Evolutionary conservation across 2,888 invertebrate genomes (phyloP), one percentile per base, ranked within the genome.

Genomic region (Elegia similella): DNA sequence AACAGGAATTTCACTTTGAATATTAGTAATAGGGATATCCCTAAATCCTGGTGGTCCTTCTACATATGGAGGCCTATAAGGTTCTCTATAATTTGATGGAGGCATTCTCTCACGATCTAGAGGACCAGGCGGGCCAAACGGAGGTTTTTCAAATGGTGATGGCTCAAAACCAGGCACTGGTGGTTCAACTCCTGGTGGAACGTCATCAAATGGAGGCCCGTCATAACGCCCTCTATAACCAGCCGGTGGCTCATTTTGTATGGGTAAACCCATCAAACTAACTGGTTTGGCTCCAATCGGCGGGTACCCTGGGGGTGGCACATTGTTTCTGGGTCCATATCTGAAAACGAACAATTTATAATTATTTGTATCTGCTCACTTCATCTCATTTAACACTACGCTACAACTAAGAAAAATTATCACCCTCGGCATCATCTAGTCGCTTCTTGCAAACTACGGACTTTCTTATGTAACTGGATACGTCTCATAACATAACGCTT

Each of bases 131-230:
- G 85, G 82, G 17, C 81, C 85, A 64, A 88, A 88, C 8, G 78
- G 59, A n/a, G 86, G 86, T 67, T 91, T 91, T 67, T 92, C 92
- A 68, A 92, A 92, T 10, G 92, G 92, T 0, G 93, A 88, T 23
- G 91, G 90, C 72, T 94, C 94, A 72, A 93, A 93, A 23, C 94
- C 94, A 42, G 93, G 94, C 16, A 93, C 92, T 0, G 93, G 92
- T 6, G 94, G 93, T 70, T 94, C 93, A 1, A 94, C 93, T 12
- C 93, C 94, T 7, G 94, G 94, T 13, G 93, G 93, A 58, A 92
- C 88, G 46, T 93, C 92, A 67, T 93, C 93, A 68, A 93, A 93
- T 55, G 91, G 78, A 17, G 87, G 86, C 7, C 65, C 81, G 42
- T 91, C 90, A 66, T 86, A 91, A 7, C 90, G 86, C 52, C 85